phyloP scores from a whole-genome alignment of 2,113 vertebrate species.

The Semicossyphus pulcher region DNA sequence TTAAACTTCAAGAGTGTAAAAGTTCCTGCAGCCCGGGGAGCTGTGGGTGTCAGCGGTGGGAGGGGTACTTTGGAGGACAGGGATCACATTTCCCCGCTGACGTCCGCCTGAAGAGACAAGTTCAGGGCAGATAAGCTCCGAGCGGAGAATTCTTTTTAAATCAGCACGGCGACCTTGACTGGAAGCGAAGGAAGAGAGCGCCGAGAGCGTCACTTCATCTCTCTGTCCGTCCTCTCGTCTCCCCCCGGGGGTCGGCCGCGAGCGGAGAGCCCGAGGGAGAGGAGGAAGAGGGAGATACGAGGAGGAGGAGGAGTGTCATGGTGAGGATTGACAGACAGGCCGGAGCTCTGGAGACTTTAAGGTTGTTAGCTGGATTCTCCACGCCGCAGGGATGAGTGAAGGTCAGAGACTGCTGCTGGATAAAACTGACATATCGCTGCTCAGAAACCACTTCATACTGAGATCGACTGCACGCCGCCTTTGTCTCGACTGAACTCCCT shows the following conservation, averaged over 20 bases:
- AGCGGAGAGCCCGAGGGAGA: conserved; percentile 31
- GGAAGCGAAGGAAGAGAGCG: conserved; percentile 22
- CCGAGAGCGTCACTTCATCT: conserved; percentile 27
- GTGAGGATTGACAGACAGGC: conserved; percentile 56
- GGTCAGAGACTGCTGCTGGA: conserved; percentile 47
- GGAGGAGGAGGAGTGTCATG: conserved; percentile 35
- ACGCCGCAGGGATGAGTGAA: conserved; percentile 51
- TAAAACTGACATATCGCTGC: conserved; percentile 23
- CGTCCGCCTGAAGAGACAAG: conserved; percentile 20
- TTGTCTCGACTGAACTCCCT: not conserved
- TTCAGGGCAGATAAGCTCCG: conserved; percentile 55
- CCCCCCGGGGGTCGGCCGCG: conserved; percentile 13
- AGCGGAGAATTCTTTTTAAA: conserved; percentile 37
- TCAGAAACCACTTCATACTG: not conserved
- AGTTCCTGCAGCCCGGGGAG: not conserved
- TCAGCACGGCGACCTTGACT: conserved; percentile 47
- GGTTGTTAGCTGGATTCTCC: conserved; percentile 62
- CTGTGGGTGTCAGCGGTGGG: not conserved
- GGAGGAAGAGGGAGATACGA: conserved; percentile 27
- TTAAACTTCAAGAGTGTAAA: conserved; percentile 8
- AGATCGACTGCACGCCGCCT: conserved; percentile 13
- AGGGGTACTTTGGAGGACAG: conserved; percentile 2
- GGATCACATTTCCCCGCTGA: conserved; percentile 27
- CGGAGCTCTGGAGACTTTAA: conserved; percentile 37
- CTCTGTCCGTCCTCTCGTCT: conserved; percentile 1